Evolutionary conservation across 2,113 vertebrate species (phyloP), one percentile per base, ranked within the genome.

Genomic region (Tichodroma muraria): DNA sequence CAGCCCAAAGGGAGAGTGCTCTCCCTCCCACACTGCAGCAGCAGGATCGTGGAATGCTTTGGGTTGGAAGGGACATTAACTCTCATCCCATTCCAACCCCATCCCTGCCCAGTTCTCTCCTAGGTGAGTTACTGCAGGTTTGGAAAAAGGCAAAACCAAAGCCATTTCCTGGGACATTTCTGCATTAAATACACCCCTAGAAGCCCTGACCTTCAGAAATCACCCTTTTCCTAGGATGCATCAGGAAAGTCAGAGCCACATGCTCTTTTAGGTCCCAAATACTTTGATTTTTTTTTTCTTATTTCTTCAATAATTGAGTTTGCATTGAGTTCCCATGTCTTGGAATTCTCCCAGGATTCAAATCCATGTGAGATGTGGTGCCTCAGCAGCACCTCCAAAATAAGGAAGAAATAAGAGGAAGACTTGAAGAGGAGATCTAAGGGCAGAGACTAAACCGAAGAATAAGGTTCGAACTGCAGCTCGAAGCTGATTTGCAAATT

Each of bases 381-480:
- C 59, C 73, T 24, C 37, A 27, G 68, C 70, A 76, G 83, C 71
- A 54, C 44, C 80, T 42, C 77, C 60, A 31, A 25, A 33, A 11
- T 0, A 4, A 35, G n/a, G 23, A 2, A 16, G 45, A 30, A 66
- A 22, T 3, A 9, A 81, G 3, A 24, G 9, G 1, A 3, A 2
- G 2, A n/a, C 31, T 15, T 5, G 20, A 13, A 6, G 6, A 60
- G 37, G 53, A 30, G 60, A 81, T n/a, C 28, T 5, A 28, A 72
- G 20, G 20, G 28, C 53, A 65, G 31, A 20, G 16, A 10, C 30
- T 8, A 5, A 65, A 66, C 3, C 0, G 24, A 38, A 49, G 76
- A 47, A 8, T 1, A 9, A 17, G 21, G 15, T 7, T 13, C 13
- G 35, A 75, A 8, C 23, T 0, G 42, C 80, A 24, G 38, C 68